phyloP scores from a whole-genome alignment of 1,140 invertebrate genomes.

The Drosophila willistoni region DNA sequence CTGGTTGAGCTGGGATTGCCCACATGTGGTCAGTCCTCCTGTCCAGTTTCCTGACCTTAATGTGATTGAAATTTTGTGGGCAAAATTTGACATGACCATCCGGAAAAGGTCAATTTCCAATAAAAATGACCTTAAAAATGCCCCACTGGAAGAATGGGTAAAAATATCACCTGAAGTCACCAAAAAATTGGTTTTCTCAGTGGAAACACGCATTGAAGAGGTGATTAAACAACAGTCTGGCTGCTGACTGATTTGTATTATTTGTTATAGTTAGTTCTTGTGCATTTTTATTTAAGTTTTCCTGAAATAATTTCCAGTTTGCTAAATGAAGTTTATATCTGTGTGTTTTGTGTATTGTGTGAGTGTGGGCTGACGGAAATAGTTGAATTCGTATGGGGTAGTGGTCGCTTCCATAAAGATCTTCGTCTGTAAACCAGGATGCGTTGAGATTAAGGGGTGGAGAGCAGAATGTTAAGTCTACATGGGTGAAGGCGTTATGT shows the following conservation, averaged over 20 bases:
- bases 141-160: no score
- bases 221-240: no score
- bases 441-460: conserved; percentile 7
- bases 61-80: no score
- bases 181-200: no score
- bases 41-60: no score
- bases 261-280: conserved; percentile 1
- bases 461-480: conserved; percentile 8
- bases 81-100: no score
- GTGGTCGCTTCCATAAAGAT: conserved; percentile 28
- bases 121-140: no score
- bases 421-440: not conserved
- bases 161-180: no score
- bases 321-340: conserved; percentile 21
- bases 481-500: conserved; percentile 22
- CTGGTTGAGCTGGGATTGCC: no score
- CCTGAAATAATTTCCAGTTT: conserved; percentile 24
- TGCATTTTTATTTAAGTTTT: conserved; percentile 1
- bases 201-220: no score
- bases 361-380: not conserved
- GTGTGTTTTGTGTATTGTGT: not conserved
- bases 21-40: no score
- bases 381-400: conserved; percentile 17
- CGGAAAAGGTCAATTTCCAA: no score
- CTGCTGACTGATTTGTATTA: conserved; percentile 4